These are phyloP conservation scores for Jordanella pulchra DNA, from an alignment of 2,797 vertebrate species.

Conservation along the genomic window DNA sequence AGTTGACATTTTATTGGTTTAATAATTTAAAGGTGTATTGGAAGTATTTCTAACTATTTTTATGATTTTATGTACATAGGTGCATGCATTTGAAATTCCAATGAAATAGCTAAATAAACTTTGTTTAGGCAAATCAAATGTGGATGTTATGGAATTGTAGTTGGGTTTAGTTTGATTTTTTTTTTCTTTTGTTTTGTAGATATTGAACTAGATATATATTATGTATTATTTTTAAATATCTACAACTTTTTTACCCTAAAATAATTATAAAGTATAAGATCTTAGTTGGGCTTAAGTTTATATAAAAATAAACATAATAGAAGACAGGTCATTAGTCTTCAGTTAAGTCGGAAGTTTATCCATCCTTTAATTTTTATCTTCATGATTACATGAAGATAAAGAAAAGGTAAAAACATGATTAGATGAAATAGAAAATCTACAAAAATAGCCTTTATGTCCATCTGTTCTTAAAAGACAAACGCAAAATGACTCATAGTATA, in stretches of 20 bases:
- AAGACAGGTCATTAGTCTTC: too few species aligned
- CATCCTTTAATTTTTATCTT: neutral
- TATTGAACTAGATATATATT: too few species aligned
- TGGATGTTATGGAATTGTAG: neutral
- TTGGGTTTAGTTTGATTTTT: too few species aligned
- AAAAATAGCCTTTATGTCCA: neutral
- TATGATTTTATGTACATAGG: neutral
- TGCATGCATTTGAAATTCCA: neutral
- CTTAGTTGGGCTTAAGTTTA: neutral
- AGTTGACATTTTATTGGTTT: neutral
- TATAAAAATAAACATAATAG: neutral
- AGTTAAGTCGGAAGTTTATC: neutral
- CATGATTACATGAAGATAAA: too few species aligned
- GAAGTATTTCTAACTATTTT: neutral
- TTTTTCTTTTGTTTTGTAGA: neutral
- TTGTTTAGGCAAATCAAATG: neutral
- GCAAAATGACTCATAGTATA: neutral
- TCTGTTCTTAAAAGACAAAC: neutral
- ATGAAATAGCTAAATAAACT: too few species aligned
- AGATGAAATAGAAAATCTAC: neutral
- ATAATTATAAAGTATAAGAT: neutral
- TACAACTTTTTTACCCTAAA: neutral
- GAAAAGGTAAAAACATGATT: too few species aligned
- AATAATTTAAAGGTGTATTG: constrained; percentile 1
- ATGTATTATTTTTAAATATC: too few species aligned